These are phyloP conservation scores for Urechis unicinctus DNA, from an alignment of 2,888 invertebrate genomes.

Conservation along the genomic window DNA sequence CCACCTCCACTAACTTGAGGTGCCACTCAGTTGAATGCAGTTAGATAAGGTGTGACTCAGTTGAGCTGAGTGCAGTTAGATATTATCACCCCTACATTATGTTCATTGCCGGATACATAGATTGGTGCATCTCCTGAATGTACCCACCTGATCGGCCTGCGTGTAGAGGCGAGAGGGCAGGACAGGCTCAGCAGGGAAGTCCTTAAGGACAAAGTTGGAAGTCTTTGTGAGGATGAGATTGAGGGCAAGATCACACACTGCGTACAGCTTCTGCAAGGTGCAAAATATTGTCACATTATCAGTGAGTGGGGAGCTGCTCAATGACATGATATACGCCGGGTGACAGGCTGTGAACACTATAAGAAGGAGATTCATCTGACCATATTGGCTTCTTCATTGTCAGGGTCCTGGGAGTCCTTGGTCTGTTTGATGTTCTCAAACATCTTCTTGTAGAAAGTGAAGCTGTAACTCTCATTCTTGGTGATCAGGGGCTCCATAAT, in stretches of 20 bases:
- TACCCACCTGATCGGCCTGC: slow-evolving; percentile 33
- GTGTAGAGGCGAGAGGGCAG: slow-evolving; percentile 58
- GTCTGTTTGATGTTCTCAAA: slow-evolving; percentile 92
- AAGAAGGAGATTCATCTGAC: neutral
- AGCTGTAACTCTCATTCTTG: slow-evolving; percentile 90
- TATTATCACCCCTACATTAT: no score
- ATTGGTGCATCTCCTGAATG: no score
- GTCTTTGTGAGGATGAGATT: slow-evolving; percentile 83
- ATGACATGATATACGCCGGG: neutral
- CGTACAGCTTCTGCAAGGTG: slow-evolving; percentile 90
- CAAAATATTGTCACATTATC: no score
- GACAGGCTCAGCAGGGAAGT: slow-evolving; percentile 62
- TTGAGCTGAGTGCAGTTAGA: no score
- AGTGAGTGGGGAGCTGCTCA: neutral
- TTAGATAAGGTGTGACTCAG: no score
- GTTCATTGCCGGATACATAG: no score
- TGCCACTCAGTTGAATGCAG: no score
- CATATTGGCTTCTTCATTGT: slow-evolving; percentile 72
- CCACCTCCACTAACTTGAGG: no score
- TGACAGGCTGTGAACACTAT: no score
- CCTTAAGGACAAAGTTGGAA: slow-evolving; percentile 79
- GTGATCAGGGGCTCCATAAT: slow-evolving; percentile 87
- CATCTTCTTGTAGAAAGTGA: slow-evolving; percentile 88
- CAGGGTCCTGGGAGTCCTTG: slow-evolving; percentile 78
- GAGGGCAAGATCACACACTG: slow-evolving; percentile 89